Evolutionary conservation across 2,888 invertebrate species (phyloP).

Genomic region (Hipparchia semele): DNA sequence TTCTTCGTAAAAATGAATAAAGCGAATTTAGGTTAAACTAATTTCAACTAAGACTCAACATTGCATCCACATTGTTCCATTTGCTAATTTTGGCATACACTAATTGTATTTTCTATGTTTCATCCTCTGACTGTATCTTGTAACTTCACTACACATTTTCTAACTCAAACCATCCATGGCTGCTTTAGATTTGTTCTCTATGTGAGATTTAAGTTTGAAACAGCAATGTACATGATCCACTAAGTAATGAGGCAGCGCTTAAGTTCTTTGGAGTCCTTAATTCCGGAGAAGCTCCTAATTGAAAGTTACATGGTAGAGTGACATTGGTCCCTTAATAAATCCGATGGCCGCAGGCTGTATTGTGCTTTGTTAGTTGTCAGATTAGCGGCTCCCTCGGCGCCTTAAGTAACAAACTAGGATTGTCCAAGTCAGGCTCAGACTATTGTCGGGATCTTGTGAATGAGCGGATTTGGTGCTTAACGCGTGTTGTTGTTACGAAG

Average conservation of each 20-base stretch:
- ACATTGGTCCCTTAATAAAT: constrained; percentile 63
- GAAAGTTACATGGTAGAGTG: constrained; percentile 60
- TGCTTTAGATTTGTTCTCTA: constrained; percentile 8
- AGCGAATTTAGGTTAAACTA: constrained; percentile 1
- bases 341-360: constrained; percentile 50
- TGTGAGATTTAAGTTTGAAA: neutral
- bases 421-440: constrained; percentile 51
- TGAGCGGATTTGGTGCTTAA: constrained; percentile 38
- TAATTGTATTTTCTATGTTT: constrained; percentile 38
- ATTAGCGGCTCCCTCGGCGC: constrained; percentile 60
- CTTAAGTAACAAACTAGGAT: constrained; percentile 55
- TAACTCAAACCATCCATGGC: constrained; percentile 20
- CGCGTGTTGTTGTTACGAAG: neutral
- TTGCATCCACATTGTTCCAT: constrained; percentile 29
- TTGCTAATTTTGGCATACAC: constrained; percentile 40
- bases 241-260: neutral
- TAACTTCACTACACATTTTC: constrained; percentile 2
- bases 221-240: constrained; percentile 25
- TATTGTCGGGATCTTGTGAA: constrained; percentile 45
- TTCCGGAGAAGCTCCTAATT: constrained; percentile 55
- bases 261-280: constrained; percentile 21
- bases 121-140: constrained; percentile 10
- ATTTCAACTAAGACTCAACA: constrained; percentile 12
- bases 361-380: constrained; percentile 63
- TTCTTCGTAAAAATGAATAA: neutral